Percentiles rank a stretch among this genome's conserved stretches.
Evolutionary conservation across 2,888 invertebrate genomes (phyloP).

Genomic region (Polyploca ridens): DNA sequence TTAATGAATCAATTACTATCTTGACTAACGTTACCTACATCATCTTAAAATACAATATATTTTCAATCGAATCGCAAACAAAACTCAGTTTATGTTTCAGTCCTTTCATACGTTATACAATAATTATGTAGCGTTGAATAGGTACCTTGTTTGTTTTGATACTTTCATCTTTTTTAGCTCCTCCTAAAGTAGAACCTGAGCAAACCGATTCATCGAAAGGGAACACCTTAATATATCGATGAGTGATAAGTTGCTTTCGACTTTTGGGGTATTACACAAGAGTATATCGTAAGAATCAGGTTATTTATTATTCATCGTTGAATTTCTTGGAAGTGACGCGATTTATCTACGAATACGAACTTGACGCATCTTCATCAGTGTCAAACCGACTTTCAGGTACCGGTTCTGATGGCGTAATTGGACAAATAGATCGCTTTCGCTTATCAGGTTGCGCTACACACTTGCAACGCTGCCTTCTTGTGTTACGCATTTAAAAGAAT

Average conservation of each 20-base stretch:
- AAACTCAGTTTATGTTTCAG: background rate
- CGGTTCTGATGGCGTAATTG: constrained; percentile 41
- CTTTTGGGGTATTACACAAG: background rate
- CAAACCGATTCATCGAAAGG: background rate
- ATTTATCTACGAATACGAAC: constrained; percentile 39
- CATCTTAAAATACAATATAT: too few relatives aligned
- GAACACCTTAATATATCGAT: background rate
- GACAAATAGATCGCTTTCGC: background rate
- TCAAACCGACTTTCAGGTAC: constrained; percentile 32
- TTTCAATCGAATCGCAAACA: background rate
- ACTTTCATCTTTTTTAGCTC: background rate
- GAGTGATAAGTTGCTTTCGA: background rate
- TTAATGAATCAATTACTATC: background rate
- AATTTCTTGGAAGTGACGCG: constrained; percentile 36
- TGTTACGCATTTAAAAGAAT: constrained; percentile 18
- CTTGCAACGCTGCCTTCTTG: constrained; percentile 15
- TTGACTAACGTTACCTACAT: background rate
- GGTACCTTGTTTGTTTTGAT: background rate
- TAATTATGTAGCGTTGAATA: background rate
- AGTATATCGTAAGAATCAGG: constrained; percentile 2
- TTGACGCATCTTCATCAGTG: constrained; percentile 41
- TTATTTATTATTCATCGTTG: constrained; percentile 19
- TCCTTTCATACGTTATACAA: background rate
- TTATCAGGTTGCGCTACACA: background rate
- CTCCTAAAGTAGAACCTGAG: background rate